Evolutionary conservation across 2,888 invertebrate species (phyloP), one percentile per base, ranked within the genome.

Genomic region (Drosophila seclusa): DNA sequence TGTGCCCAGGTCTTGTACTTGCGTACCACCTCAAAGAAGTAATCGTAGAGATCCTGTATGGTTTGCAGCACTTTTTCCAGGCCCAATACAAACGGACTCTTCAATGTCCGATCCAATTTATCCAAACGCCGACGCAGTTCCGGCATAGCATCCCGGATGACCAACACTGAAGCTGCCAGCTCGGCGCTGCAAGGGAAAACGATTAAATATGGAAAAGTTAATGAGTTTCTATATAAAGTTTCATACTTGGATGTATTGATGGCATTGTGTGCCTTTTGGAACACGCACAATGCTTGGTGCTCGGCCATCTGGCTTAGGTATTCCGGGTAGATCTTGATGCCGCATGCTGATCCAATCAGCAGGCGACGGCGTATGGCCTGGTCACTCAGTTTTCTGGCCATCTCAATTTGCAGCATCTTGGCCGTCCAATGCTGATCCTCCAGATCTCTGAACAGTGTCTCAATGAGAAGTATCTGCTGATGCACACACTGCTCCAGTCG

Each of bases 271-370:
- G 75, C 80, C 34, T 70, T 76, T 36, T 87, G 79, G 24, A 91
- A 90, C 5, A 68, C 73, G 29, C 87, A 87, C 0, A 86, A 50
- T 0, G 77, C 68, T 2, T 80, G 72, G n/a, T 77, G 55, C 45
- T 91, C 91, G 0, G 81, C 73, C 58, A 82, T 67, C n/a, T 73
- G 63, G 2, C 91, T 90, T 0, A 92, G 50, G 29, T 86, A 82
- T 65, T 91, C 91, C 3, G 91, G 92, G 59, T 90, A 91, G 4
- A 78, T 64, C 45, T 91, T 91, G 0, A 85, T 75, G 57, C 83
- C 87, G 27, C 76, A 72, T 3, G 79, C 78, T 4, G 65, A 75
- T 8, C 63, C 58, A 2, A 68, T 50, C 7, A 87, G 45, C 2
- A 87, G 54, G 11, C 87, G 81, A 40, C 90, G 83, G 1, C 87